Evolutionary conservation across 2,113 vertebrate species (phyloP), one percentile per base, ranked within the genome.

Genomic region (Corvus cornix): DNA sequence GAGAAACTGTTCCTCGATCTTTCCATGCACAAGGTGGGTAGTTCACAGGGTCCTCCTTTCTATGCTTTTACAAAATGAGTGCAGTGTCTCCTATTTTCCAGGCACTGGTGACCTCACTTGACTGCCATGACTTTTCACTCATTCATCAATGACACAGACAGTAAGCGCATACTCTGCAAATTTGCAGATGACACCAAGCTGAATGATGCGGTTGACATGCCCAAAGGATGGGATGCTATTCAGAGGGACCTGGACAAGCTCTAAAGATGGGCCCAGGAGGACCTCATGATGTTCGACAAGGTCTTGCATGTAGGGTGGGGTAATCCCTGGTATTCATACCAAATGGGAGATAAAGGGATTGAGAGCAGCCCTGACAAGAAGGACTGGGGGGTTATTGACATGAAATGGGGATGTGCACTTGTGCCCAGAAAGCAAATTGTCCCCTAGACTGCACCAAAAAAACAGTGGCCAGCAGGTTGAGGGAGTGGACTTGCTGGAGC

Each of bases 131-230:
- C 27, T 73, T 86, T 48, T 43, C 2, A 1, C 1, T 37, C 11
- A 23, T 73, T 39, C 11, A 31, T 62, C 53, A n/a, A 2, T 30
- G 43, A 18, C 33, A 43, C 2, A 30, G 35, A 5, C 17, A n/a
- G 10, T 10, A 16, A 30, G 4, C 13, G 16, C 13, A n/a, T 13
- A 24, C 23, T 55, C 39, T 49, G 23, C 2, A 53, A 13, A 21
- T 79, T 24, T 74, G 55, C 28, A 69, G 39, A 53, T 17, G 19
- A 48, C 26, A 37, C 12, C 30, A 67, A 60, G 6, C 3, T 69
- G 13, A 44, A 12, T 8, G 16, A 13, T 17, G 12, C 0, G 0
- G 9, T 12, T 33, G 44, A 49, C 21, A 41, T 2, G 2, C 23
- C 13, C 3, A 22, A 24, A 28, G 28, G 9, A 35, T 0, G 1